These are phyloP conservation scores for Laodelphax striatellus DNA, from an alignment of 1,140 invertebrate genomes.

Conservation along the genomic window DNA sequence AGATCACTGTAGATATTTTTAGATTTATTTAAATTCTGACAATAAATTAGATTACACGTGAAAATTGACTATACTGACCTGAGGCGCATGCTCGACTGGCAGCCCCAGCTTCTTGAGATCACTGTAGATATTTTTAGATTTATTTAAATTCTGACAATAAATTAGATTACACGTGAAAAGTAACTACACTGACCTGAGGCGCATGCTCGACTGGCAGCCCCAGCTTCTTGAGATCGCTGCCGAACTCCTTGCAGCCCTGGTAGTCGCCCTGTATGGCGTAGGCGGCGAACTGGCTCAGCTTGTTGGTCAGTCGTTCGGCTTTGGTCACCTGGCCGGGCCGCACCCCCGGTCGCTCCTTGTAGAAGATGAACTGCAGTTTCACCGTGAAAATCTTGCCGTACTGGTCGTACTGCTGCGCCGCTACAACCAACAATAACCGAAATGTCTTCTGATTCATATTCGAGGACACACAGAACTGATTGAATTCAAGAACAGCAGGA, in stretches of 20 bases:
- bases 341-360: conserved; percentile 94
- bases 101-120: conserved; percentile 85
- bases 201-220: conserved; percentile 95
- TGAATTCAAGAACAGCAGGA: too few species aligned
- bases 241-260: conserved; percentile 83
- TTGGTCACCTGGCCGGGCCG: conserved; percentile 91
- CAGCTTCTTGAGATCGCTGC: conserved; percentile 81
- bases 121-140: too few species aligned
- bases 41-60: too few species aligned
- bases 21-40: too few species aligned
- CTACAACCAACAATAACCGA: conserved; percentile 25
- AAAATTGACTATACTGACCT: conserved; percentile 35
- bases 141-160: too few species aligned
- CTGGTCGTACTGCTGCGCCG: conserved; percentile 95
- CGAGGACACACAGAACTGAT: too few species aligned
- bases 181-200: conserved; percentile 49
- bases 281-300: conserved; percentile 85
- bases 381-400: conserved; percentile 99
- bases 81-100: conserved; percentile 94
- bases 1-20: too few species aligned
- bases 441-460: too few species aligned
- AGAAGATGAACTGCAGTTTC: conserved; percentile 96
- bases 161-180: too few species aligned
- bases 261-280: conserved; percentile 90
- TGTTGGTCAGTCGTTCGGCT: conserved; percentile 79